Conservation (phyloP, 2,888 invertebrate genomes). For the Drosophila monieri region DNA sequence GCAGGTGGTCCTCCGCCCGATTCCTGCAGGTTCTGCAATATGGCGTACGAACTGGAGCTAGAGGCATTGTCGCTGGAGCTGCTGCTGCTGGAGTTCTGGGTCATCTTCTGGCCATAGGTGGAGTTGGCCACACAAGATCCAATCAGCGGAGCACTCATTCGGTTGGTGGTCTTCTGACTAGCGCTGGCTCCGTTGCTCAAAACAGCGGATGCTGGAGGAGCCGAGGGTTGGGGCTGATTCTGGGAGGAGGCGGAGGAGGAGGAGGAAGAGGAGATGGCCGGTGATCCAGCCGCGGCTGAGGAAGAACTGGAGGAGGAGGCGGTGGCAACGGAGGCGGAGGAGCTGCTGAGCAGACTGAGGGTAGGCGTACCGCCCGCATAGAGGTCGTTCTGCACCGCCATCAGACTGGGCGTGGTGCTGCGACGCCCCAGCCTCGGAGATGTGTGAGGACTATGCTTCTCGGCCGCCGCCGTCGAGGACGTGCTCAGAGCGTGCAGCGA, state of each 20-base stretch:
- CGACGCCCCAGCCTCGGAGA: constrained; percentile 86
- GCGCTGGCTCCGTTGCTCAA: constrained; percentile 59
- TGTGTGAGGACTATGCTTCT: constrained; percentile 86
- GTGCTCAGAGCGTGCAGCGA: constrained; percentile 86
- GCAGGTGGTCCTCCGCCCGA: constrained; percentile 59
- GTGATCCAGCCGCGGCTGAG: neutral
- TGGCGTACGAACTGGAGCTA: constrained; percentile 77
- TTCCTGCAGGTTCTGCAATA: constrained; percentile 81
- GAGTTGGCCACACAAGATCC: constrained; percentile 70
- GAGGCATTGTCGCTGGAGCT: constrained; percentile 74
- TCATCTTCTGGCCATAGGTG: constrained; percentile 67
- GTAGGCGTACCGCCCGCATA: constrained; percentile 78
- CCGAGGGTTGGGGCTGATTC: constrained; percentile 70
- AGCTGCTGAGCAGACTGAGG: constrained; percentile 72
- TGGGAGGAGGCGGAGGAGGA: constrained; percentile 48
- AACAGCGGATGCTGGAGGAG: constrained; percentile 77
- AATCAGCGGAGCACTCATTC: constrained; percentile 83
- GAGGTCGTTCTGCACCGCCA: constrained; percentile 83
- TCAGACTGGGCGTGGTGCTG: constrained; percentile 83
- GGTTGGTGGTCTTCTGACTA: constrained; percentile 81
- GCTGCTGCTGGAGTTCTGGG: constrained; percentile 71
- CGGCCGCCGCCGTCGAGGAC: constrained; percentile 63
- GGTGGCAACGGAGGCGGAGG: constrained; percentile 42
- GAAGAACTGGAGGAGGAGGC: constrained; percentile 18
- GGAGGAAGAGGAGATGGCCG: constrained; percentile 45